A percentile compares a stretch with the other conserved stretches of the same genome.
Conservation (phyloP, 2,113 vertebrate genomes). For the Falco punctatus region DNA sequence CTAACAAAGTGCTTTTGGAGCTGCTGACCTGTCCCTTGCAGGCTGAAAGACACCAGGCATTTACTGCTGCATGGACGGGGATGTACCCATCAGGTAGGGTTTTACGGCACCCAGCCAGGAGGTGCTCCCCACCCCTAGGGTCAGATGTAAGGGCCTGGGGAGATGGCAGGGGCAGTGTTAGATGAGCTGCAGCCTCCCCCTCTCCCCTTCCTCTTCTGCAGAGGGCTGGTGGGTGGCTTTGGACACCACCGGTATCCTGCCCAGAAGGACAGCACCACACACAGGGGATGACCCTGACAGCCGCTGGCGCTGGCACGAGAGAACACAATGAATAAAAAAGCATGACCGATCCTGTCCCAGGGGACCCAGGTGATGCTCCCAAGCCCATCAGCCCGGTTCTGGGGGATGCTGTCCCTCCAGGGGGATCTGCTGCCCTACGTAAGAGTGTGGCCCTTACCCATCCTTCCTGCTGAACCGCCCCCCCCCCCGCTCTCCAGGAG, state of each 20-base stretch:
- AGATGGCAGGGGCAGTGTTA: background rate
- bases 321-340: background rate
- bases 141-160: too few species aligned
- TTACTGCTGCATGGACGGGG: background rate
- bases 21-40: background rate
- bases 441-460: background rate
- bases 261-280: background rate
- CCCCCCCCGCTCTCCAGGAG: background rate
- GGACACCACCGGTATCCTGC: background rate
- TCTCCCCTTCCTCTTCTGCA: background rate
- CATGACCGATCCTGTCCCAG: background rate
- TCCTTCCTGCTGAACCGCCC: background rate
- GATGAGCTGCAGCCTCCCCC: background rate
- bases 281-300: background rate
- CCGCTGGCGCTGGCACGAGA: background rate
- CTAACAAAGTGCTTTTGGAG: background rate
- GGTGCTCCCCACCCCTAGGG: background rate
- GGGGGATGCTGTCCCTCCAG: background rate
- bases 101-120: background rate
- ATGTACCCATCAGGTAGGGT: too few species aligned
- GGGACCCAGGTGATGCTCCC: background rate
- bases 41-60: background rate
- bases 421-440: background rate
- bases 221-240: background rate
- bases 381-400: fast-evolving